Conservation (phyloP, 1,140 invertebrate genomes). For the Megalopta genalis region DNA sequence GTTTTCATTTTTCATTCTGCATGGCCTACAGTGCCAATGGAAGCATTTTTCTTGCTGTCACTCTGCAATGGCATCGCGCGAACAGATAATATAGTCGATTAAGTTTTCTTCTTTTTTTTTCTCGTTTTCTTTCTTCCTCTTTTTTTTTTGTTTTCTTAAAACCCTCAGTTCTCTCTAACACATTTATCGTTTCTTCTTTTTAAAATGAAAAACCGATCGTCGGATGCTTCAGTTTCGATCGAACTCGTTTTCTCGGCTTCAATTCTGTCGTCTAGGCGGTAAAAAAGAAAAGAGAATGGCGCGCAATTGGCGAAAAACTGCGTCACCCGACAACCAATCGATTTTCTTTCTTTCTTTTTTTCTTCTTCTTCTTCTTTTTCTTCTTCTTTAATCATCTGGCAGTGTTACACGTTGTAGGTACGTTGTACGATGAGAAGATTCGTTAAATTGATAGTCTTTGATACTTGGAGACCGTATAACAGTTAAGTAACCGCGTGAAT, state of each 20-base stretch:
- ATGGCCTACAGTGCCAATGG: constrained; percentile 68
- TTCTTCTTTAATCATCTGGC: constrained; percentile 56
- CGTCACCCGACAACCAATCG: constrained; percentile 38
- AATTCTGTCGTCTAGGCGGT: neutral
- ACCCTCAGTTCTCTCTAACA: constrained; percentile 38
- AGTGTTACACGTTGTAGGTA: constrained; percentile 66
- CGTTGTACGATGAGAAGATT: constrained; percentile 61
- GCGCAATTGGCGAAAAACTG: constrained; percentile 22
- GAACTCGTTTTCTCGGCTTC: neutral
- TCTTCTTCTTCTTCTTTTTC: neutral
- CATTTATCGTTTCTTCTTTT: constrained; percentile 8
- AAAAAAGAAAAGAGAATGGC: constrained; percentile 1
- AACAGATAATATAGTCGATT: constrained; percentile 50
- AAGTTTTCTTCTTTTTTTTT: constrained; percentile 30
- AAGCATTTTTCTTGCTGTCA: constrained; percentile 68
- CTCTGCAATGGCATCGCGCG: constrained; percentile 60
- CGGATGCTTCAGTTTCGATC: constrained; percentile 34
- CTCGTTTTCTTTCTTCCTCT: no score
- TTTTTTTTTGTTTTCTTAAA: constrained; percentile 4
- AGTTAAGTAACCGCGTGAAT: constrained; percentile 45
- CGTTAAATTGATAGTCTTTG: constrained; percentile 57
- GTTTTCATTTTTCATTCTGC: constrained; percentile 55
- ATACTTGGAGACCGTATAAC: constrained; percentile 55
- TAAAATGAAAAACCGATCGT: constrained; percentile 41
- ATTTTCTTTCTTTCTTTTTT: neutral